Evolutionary conservation across 2,113 vertebrate genomes (phyloP).

Genomic region (Anolis carolinensis): DNA sequence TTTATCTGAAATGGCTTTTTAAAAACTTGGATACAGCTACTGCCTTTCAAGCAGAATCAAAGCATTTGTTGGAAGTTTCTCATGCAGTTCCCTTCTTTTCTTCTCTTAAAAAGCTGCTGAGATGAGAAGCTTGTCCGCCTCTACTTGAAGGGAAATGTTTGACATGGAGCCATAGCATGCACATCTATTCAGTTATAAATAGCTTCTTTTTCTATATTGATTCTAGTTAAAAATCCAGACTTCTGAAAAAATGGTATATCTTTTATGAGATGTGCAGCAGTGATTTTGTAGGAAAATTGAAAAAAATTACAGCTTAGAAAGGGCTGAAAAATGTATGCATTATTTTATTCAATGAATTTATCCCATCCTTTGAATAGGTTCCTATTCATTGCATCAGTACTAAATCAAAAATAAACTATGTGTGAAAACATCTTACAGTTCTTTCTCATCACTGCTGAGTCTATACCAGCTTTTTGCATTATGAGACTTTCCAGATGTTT

Average conservation of each 20-base stretch:
- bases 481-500: not conserved
- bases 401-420: not conserved
- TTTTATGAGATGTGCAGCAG: not conserved
- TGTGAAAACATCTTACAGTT: not conserved
- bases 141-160: constrained; percentile 16
- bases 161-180: constrained; percentile 1
- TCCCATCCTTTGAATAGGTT: not conserved
- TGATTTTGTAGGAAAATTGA: not conserved
- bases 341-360: not conserved
- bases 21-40: not conserved
- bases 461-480: no score
- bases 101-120: not conserved
- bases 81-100: not conserved
- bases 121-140: not conserved
- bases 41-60: constrained; percentile 10
- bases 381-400: no score
- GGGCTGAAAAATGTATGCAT: not conserved
- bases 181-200: constrained; percentile 6
- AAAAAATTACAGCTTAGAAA: not conserved
- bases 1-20: not conserved
- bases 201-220: not conserved
- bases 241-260: not conserved
- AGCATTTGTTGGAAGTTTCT: constrained; percentile 7
- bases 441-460: not conserved
- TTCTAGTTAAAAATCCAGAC: not conserved